A percentile compares a stretch with the other conserved stretches of the same genome.
These are phyloP conservation scores for Trididemnum nubilum DNA, from an alignment of 23 tunicate species.

Conservation along the genomic window DNA sequence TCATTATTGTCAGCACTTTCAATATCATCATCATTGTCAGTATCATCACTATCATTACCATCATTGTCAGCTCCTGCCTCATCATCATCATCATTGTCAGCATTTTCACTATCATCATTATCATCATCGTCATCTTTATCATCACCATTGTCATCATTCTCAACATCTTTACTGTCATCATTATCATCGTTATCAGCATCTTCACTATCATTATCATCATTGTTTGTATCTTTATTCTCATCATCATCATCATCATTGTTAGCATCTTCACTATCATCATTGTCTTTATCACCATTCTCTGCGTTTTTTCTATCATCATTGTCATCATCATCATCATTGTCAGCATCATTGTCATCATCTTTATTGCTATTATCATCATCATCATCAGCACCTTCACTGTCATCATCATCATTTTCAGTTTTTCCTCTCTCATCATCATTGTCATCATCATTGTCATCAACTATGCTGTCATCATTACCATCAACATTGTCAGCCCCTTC, in stretches of 20 bases:
- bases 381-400: conserved; percentile 2
- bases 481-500: conserved; percentile 25
- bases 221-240: neutral
- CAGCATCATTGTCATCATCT: neutral
- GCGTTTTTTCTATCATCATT: conserved; percentile 1
- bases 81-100: conserved; percentile 5
- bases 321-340: conserved; percentile 15
- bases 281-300: neutral
- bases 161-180: conserved; percentile 7
- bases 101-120: conserved; percentile 13
- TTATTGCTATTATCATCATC: conserved; percentile 18
- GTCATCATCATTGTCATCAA: conserved; percentile 32
- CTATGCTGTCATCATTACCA: conserved; percentile 3
- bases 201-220: neutral
- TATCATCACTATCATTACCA: neutral
- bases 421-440: conserved; percentile 12
- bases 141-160: neutral
- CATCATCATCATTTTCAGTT: conserved; percentile 11
- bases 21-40: neutral
- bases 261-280: neutral
- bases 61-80: neutral
- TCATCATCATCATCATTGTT: conserved; percentile 14
- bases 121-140: neutral
- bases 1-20: neutral
- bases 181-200: neutral